Conservation (phyloP, 2,113 vertebrate genomes). For the Hippocampus barbouri region DNA sequence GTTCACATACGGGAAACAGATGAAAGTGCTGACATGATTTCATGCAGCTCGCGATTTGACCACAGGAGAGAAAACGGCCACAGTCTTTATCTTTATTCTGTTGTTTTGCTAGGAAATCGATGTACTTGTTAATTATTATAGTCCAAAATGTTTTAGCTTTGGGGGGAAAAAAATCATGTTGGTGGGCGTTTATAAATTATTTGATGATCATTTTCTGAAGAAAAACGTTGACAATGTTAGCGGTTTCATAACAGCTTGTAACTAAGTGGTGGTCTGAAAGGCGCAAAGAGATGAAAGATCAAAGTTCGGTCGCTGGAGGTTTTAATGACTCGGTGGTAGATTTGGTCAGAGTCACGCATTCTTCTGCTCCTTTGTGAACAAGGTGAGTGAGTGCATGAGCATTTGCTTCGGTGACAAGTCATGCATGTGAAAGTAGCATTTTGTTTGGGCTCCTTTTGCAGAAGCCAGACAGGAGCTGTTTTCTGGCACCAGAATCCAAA, state of each 20-base stretch:
- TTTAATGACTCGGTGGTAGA: conserved; percentile 7
- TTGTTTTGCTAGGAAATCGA: background rate
- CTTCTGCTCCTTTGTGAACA: background rate
- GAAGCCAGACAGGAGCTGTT: conserved; percentile 71
- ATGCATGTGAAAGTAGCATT: conserved; percentile 18
- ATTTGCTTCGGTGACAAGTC: conserved; percentile 17
- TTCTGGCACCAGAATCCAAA: conserved; percentile 64
- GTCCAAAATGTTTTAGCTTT: background rate
- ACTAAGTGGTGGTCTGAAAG: background rate
- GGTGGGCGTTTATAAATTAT: background rate
- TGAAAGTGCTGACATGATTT: background rate
- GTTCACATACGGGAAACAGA: background rate
- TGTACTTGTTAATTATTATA: background rate
- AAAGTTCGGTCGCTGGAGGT: conserved; percentile 25
- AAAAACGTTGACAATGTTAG: background rate
- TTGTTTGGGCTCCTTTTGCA: conserved; percentile 41
- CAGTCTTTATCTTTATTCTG: background rate
- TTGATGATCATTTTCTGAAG: background rate
- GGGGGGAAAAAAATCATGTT: background rate
- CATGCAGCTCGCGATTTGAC: background rate
- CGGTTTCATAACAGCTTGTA: background rate
- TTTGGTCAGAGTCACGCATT: background rate
- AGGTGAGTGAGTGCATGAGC: background rate
- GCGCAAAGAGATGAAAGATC: background rate
- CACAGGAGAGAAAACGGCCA: background rate